Evolutionary conservation across 1,140 invertebrate genomes (phyloP).

Genomic region (Pomacea maculata): DNA sequence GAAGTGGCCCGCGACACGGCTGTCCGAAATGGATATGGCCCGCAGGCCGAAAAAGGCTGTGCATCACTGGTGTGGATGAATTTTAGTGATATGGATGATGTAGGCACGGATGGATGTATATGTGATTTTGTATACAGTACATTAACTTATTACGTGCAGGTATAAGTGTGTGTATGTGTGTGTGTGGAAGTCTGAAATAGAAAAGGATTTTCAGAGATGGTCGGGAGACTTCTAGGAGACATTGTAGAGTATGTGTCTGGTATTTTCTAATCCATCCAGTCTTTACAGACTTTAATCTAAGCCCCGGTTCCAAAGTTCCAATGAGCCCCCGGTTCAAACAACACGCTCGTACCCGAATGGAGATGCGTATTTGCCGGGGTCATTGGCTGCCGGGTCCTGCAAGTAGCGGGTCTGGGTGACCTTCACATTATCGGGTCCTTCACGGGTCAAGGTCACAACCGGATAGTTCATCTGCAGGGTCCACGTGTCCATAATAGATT

Average conservation of each 20-base stretch:
- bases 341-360: slow-evolving; percentile 28
- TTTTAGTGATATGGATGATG: too few species aligned
- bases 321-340: neutral
- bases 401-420: slow-evolving; percentile 48
- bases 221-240: neutral
- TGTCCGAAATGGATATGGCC: too few species aligned
- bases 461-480: slow-evolving; percentile 89
- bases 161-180: neutral
- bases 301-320: neutral
- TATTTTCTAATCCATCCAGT: neutral
- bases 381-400: slow-evolving; percentile 37
- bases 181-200: neutral
- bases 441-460: slow-evolving; percentile 74
- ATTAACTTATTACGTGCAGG: neutral
- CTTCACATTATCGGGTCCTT: slow-evolving; percentile 6
- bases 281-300: neutral
- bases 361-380: slow-evolving; percentile 44
- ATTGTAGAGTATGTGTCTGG: neutral
- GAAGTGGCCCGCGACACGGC: too few species aligned
- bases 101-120: neutral
- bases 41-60: too few species aligned
- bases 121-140: neutral
- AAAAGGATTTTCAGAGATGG: neutral
- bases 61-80: too few species aligned
- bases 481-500: slow-evolving; percentile 88